These are phyloP conservation scores for Petrolisthes cinctipes DNA, from an alignment of 2,888 invertebrate species.

Conservation along the genomic window DNA sequence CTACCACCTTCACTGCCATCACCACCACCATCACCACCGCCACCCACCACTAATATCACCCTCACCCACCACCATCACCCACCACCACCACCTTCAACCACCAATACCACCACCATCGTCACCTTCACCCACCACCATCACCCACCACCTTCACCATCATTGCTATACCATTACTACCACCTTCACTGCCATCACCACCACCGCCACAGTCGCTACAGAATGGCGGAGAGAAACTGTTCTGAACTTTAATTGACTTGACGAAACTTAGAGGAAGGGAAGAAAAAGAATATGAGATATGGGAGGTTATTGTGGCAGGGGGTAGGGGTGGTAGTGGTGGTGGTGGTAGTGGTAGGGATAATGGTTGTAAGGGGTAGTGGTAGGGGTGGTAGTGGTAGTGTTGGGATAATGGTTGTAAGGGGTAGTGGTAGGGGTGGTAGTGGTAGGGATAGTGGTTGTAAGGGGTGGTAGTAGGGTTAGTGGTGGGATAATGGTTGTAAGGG, in stretches of 20 bases:
- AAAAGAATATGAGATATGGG: conserved; percentile 37
- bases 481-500: no score
- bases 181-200: neutral
- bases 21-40: neutral
- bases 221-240: conserved; percentile 5
- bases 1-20: neutral
- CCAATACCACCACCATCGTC: neutral
- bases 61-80: neutral
- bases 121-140: neutral
- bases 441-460: neutral
- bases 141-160: neutral
- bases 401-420: neutral
- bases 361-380: neutral
- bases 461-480: neutral
- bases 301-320: conserved; percentile 12
- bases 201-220: neutral
- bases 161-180: no score
- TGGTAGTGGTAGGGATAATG: conserved; percentile 12
- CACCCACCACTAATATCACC: neutral
- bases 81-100: neutral
- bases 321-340: conserved; percentile 15
- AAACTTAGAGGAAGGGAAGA: conserved; percentile 27
- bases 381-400: conserved; percentile 7
- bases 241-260: conserved; percentile 35
- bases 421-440: conserved; percentile 7